Base-by-base conservation (phyloP, 2,888 invertebrate genomes). In the Tuta absoluta region DNA sequence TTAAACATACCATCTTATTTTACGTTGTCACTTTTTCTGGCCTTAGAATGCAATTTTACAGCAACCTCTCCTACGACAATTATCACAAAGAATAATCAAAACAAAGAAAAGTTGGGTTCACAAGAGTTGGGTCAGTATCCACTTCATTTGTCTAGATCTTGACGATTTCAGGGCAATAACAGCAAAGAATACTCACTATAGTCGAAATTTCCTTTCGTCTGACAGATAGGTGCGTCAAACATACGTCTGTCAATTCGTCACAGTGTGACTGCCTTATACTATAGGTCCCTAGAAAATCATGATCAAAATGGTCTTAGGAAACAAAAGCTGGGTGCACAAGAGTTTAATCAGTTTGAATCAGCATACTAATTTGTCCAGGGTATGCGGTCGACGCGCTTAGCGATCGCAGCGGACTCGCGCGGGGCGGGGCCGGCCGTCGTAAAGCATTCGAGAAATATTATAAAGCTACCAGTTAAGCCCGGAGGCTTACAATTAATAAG, bases 401-500 rank as follows among this genome's bases (percentile, higher is more conserved):
- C 74, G 78, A 75, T 75, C 72, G 75, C 70, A 71, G 70, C 72
- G 76, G 77, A 80, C 81, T 77, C 71, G 72, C 72, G 72, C 71
- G 76, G 86, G 90, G 91, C 89, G 89, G 81, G 78, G 85, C 77
- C 71, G 69, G 57, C 66, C 77, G 69, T 82, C 84, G 85, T 87
- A 87, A 85, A 88, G 75, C 83, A 87, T 85, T 74, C 75, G 79
- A 86, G 87, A 88, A 84, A 84, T 88, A 87, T 88, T 85, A 86
- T 85, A 77, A 80, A 72, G 86, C 89, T 87, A 87, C 89, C 87
- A 87, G 79, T 76, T 78, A 80, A 83, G 86, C 89, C 87, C 82
- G 78, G 81, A 78, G 90, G 88, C 87, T n/a, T 80, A 74, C 82
- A 82, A 87, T 89, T 89, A 89, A 88, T 89, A 87, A 86, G 85